Conservation (phyloP, 2,797 vertebrate genomes). For the Phataginus tetradactyla region DNA sequence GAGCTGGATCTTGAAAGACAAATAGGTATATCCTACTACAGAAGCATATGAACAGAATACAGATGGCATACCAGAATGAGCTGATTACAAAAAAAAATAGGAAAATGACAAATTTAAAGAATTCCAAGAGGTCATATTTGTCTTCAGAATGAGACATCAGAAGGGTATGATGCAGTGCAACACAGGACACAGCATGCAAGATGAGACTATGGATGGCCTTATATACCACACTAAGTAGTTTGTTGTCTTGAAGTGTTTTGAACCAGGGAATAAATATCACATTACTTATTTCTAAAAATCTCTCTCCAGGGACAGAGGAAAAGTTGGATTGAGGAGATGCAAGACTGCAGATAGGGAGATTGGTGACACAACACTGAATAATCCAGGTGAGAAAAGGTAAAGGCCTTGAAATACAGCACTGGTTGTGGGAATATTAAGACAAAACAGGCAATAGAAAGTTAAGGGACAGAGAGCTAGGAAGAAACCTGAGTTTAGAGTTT, state of each 20-base stretch:
- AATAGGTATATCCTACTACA: background rate
- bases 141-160: background rate
- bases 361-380: background rate
- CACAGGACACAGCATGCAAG: background rate
- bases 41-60: background rate
- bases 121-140: background rate
- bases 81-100: background rate
- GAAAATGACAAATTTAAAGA: background rate
- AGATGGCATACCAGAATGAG: background rate
- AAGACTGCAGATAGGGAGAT: background rate
- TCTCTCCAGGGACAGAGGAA: background rate
- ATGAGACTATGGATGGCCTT: background rate
- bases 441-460: background rate
- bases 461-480: background rate
- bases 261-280: background rate
- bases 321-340: background rate
- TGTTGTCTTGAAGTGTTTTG: background rate
- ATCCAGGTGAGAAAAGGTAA: background rate
- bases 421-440: background rate
- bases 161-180: background rate
- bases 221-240: background rate
- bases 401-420: background rate
- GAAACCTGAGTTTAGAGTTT: background rate
- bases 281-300: background rate
- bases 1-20: background rate